Evolutionary conservation across 2,888 invertebrate species (phyloP).

Genomic region (Lithophane semibrunnea): DNA sequence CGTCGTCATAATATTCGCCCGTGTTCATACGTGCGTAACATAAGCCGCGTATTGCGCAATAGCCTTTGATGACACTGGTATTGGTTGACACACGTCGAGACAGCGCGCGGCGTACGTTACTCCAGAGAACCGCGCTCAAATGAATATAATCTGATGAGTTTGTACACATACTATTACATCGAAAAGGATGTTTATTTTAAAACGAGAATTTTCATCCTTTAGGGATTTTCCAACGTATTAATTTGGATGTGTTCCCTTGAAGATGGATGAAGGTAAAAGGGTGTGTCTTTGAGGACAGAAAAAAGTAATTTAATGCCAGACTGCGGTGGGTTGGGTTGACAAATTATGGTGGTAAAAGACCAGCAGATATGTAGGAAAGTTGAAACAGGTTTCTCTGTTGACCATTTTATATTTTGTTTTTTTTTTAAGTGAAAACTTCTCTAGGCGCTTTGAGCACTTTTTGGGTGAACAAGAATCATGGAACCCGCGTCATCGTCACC

Average conservation of each 20-base stretch:
- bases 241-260: slow-evolving; percentile 45
- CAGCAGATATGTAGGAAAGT: slow-evolving; percentile 11
- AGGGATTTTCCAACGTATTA: slow-evolving; percentile 50
- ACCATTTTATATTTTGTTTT: no score
- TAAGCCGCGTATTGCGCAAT: slow-evolving; percentile 59
- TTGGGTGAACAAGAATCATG: no score
- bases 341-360: slow-evolving; percentile 24
- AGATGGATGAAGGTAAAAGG: slow-evolving; percentile 45
- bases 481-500: no score
- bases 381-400: background rate
- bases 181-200: slow-evolving; percentile 52
- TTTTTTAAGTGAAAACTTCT: no score
- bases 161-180: slow-evolving; percentile 37
- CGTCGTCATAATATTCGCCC: slow-evolving; percentile 67
- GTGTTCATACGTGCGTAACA: slow-evolving; percentile 71
- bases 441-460: no score
- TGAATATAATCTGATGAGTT: slow-evolving; percentile 52
- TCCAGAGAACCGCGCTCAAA: slow-evolving; percentile 22
- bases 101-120: slow-evolving; percentile 16
- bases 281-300: slow-evolving; percentile 42
- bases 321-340: slow-evolving; percentile 18
- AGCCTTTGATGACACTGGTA: slow-evolving; percentile 59
- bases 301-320: slow-evolving; percentile 50
- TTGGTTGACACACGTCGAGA: slow-evolving; percentile 51
- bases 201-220: slow-evolving; percentile 48